phyloP scores from a whole-genome alignment of 2,888 invertebrate species.

The Lasioglossum figueresi region DNA sequence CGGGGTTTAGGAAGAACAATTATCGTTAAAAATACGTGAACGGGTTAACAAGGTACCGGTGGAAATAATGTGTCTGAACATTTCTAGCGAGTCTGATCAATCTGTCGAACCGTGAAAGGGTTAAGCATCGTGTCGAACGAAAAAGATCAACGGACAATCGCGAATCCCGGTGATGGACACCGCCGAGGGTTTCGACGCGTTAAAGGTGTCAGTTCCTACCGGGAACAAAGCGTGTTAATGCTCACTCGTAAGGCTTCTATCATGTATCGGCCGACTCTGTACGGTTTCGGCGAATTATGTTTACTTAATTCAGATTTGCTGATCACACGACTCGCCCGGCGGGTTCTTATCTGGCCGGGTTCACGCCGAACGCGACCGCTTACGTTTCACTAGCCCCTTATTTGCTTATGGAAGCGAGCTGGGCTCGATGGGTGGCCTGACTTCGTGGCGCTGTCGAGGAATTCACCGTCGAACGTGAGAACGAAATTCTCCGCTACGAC shows the following conservation, averaged over 20 bases:
- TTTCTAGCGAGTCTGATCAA: background rate
- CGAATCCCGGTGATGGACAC: slow-evolving; percentile 13
- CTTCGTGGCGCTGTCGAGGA: background rate
- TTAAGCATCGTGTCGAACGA: slow-evolving; percentile 7
- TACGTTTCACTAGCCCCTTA: slow-evolving; percentile 14
- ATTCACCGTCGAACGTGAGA: background rate
- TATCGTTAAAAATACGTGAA: too few relatives aligned
- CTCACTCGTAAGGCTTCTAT: slow-evolving; percentile 76
- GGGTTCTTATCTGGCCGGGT: slow-evolving; percentile 3
- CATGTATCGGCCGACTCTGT: slow-evolving; percentile 75
- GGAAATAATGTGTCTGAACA: background rate
- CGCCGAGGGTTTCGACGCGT: slow-evolving; percentile 8
- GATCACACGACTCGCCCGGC: slow-evolving; percentile 33
- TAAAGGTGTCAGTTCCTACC: slow-evolving; percentile 51
- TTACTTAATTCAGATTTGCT: slow-evolving; percentile 74
- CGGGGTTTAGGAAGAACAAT: too few relatives aligned
- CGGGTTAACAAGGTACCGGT: too few relatives aligned
- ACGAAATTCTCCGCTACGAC: background rate
- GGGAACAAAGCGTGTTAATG: slow-evolving; percentile 67
- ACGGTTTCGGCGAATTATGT: slow-evolving; percentile 79
- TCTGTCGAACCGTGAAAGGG: background rate
- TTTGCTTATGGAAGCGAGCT: background rate
- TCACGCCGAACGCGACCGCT: slow-evolving; percentile 6
- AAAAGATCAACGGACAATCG: slow-evolving; percentile 15
- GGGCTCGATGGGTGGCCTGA: background rate